Evolutionary conservation across 92 coral and sea anemone genomes (phyloP).

Genomic region (Virgularia gustaviana): DNA sequence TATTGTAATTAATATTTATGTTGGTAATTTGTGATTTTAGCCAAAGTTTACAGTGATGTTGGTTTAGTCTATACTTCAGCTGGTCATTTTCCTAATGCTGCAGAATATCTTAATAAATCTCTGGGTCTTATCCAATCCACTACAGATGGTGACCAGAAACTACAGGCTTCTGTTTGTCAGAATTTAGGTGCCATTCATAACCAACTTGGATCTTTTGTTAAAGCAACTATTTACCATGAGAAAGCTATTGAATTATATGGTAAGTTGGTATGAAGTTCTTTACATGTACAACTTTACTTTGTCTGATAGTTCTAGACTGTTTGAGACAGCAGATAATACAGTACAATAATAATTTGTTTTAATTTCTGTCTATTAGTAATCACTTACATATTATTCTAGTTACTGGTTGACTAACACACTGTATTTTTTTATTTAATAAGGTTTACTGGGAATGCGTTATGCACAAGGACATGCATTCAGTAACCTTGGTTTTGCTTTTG

Average conservation of each 20-base stretch:
- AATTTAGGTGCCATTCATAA: conserved; percentile 93
- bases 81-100: conserved; percentile 72
- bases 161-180: conserved; percentile 80
- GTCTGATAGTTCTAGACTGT: background rate
- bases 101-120: conserved; percentile 85
- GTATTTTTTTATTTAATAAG: conserved; percentile 38
- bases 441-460: conserved; percentile 69
- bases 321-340: no score
- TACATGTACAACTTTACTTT: background rate
- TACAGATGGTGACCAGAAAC: conserved; percentile 45
- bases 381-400: background rate
- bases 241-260: conserved; percentile 80
- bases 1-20: no score
- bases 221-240: conserved; percentile 73
- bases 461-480: conserved; percentile 94
- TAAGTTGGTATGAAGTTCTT: conserved; percentile 47
- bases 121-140: conserved; percentile 51
- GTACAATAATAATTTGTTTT: no score
- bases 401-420: background rate
- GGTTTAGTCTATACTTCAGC: conserved; percentile 81
- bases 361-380: no score
- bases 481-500: conserved; percentile 93
- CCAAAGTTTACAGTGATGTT: conserved; percentile 92
- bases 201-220: conserved; percentile 65
- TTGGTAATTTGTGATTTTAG: conserved; percentile 24